Evolutionary conservation across 2,113 vertebrate genomes (phyloP).

Genomic region (Platanista minor): DNA sequence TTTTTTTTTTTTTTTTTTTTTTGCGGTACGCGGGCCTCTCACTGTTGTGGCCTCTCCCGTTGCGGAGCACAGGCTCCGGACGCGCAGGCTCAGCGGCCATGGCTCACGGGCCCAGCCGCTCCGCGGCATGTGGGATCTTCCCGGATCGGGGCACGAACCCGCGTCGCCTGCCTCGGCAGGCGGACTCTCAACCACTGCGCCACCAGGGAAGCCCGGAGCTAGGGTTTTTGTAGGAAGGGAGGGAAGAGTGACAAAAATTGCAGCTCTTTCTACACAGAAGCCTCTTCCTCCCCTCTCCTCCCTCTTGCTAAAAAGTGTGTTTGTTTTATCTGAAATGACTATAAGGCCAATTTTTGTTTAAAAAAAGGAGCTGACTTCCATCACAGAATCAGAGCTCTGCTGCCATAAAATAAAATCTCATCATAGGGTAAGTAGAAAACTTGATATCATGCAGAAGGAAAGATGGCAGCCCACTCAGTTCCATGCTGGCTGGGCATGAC

Average conservation of each 20-base stretch:
- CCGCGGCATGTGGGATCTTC: too few relatives aligned
- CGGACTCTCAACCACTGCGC: too few relatives aligned
- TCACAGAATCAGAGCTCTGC: slow-evolving; percentile 31
- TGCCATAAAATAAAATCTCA: slow-evolving; percentile 24
- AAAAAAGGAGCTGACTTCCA: neutral
- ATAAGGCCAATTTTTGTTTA: neutral
- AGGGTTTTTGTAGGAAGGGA: neutral
- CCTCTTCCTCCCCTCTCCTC: too few relatives aligned
- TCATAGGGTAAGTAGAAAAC: neutral
- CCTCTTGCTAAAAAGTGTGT: neutral
- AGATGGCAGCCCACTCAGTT: neutral
- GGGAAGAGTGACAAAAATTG: neutral
- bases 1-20: too few relatives aligned
- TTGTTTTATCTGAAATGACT: slow-evolving; percentile 16
- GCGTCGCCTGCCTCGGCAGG: too few relatives aligned
- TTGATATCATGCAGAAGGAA: neutral
- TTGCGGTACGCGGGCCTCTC: too few relatives aligned
- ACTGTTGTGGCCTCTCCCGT: too few relatives aligned
- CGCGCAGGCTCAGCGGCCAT: too few relatives aligned
- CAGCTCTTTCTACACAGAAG: neutral
- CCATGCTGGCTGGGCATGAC: slow-evolving; percentile 22
- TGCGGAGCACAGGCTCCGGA: too few relatives aligned
- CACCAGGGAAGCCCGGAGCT: too few relatives aligned
- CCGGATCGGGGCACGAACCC: too few relatives aligned
- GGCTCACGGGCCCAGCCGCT: too few relatives aligned